Percentiles rank a stretch among this genome's conserved stretches.
These are phyloP conservation scores for Sebastes goodei DNA, from an alignment of 2,797 vertebrate species.

Conservation along the genomic window DNA sequence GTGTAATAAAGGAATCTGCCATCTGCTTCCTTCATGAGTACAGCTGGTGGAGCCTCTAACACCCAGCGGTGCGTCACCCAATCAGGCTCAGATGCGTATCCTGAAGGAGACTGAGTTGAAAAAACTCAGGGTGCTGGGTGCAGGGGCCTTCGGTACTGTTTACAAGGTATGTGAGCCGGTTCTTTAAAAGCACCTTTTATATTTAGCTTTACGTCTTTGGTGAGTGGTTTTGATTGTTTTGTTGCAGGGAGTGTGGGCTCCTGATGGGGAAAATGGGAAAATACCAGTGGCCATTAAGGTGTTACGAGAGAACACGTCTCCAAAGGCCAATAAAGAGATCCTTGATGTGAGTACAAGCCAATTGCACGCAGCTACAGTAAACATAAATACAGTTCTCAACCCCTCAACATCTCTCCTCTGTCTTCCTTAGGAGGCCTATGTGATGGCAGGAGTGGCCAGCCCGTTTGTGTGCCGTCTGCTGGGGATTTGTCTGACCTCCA, in stretches of 20 bases:
- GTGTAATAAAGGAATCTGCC: background rate
- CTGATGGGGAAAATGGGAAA: slow-evolving; percentile 94
- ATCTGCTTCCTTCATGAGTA: background rate
- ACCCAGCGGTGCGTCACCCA: slow-evolving; percentile 93
- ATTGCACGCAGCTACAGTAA: background rate
- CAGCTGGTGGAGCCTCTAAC: slow-evolving; percentile 96
- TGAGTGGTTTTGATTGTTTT: background rate
- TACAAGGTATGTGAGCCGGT: slow-evolving; percentile 86
- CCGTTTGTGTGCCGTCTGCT: slow-evolving; percentile 94
- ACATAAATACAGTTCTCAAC: background rate
- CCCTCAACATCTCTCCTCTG: background rate
- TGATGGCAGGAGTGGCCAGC: slow-evolving; percentile 96
- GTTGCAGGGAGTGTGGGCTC: slow-evolving; percentile 93
- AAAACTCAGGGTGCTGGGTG: slow-evolving; percentile 93
- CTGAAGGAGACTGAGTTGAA: slow-evolving; percentile 97
- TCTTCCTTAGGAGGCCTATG: slow-evolving; percentile 90
- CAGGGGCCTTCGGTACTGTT: slow-evolving; percentile 95
- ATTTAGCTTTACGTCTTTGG: background rate
- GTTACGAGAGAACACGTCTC: slow-evolving; percentile 95
- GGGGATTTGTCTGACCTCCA: slow-evolving; percentile 97
- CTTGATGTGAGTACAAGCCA: slow-evolving; percentile 89
- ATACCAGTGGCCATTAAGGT: slow-evolving; percentile 98
- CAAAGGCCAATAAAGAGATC: slow-evolving; percentile 99
- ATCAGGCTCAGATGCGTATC: slow-evolving; percentile 98
- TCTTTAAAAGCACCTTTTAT: background rate